Base-by-base conservation (phyloP, 2,888 invertebrate species). In the Neoitamus cyanurus region DNA sequence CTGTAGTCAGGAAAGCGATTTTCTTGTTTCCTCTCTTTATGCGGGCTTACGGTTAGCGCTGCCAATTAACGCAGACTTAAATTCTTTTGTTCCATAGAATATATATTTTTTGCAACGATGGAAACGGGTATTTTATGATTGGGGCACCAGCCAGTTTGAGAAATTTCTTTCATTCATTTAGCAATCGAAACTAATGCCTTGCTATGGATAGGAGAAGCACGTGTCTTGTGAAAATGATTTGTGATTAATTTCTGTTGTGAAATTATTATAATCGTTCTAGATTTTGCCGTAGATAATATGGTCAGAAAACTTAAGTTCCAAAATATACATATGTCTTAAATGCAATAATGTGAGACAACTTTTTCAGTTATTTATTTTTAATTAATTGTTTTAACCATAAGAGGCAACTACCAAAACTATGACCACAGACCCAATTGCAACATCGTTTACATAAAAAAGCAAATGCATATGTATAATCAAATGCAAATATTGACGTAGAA, bases 31-130 rank as follows among this genome's bases (percentile, higher is more conserved):
- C 58, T 58, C 58, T 58, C 58, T 58, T 58, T 58, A 58, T 58
- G 58, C 58, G 58, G 58, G 58, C 58, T 58, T 58, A 58, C 58
- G 58, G 58, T 58, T 58, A 58, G 15, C 58, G 58, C 58, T 58
- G 58, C 58, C 58, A 58, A 58, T 58, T 58, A 58, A 58, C 58
- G 58, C 25, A 58, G 58, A 58, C 58, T 58, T 58, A 58, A 58
- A 58, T 58, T 58, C 58, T 58, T 58, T 58, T 58, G 58, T 58
- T 58, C 58, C 58, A 58, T 58, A 58, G 58, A 58, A 58, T 58
- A 58, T 25, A 20, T 25, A 20, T 25, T 48, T 20, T 58, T 58
- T 58, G 58, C 58, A 58, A 7, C 25, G 11, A 15, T 20, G 58
- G 20, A 58, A 58, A 58, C 58, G 20, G 25, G 58, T 58, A 58